Evolutionary conservation across 2,797 vertebrate species (phyloP).

Genomic region (Protonibea diacanthus): DNA sequence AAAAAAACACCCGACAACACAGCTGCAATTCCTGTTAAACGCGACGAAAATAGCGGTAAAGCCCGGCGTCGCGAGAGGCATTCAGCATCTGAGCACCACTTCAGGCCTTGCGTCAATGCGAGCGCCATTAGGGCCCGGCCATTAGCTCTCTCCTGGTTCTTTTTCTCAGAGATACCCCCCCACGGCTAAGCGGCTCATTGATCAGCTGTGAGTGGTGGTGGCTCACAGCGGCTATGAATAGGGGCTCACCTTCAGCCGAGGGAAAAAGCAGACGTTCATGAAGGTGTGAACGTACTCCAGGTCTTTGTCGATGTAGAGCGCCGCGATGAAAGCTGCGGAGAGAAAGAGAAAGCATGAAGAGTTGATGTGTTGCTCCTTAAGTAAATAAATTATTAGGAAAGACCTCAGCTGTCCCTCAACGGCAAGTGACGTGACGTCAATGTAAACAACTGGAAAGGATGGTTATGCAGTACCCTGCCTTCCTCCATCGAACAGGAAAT

Average conservation of each 20-base stretch:
- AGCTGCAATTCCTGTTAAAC: slow-evolving; percentile 52
- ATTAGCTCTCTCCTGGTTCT: slow-evolving; percentile 58
- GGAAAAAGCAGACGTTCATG: slow-evolving; percentile 99
- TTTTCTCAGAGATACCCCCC: slow-evolving; percentile 32
- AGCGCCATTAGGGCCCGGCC: slow-evolving; percentile 60
- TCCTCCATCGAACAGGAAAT: slow-evolving; percentile 49
- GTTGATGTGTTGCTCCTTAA: background rate
- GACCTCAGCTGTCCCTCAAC: background rate
- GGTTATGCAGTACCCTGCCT: background rate
- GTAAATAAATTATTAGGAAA: slow-evolving; percentile 39
- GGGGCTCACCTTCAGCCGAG: slow-evolving; percentile 93
- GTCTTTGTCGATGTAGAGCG: slow-evolving; percentile 98
- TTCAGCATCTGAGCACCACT: slow-evolving; percentile 64
- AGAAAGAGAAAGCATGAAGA: background rate
- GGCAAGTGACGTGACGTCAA: background rate
- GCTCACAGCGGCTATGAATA: slow-evolving; percentile 39
- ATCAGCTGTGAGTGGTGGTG: slow-evolving; percentile 41
- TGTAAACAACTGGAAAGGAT: slow-evolving; percentile 37
- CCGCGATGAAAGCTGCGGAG: slow-evolving; percentile 94
- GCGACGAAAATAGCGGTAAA: slow-evolving; percentile 63
- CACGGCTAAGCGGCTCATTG: slow-evolving; percentile 63
- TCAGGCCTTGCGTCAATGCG: slow-evolving; percentile 56
- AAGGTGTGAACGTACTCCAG: slow-evolving; percentile 98
- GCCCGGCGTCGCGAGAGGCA: slow-evolving; percentile 32
- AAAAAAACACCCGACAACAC: slow-evolving; percentile 35